Evolutionary conservation across 2,797 vertebrate species (phyloP).

Genomic region (Pseudochirops corinnae): DNA sequence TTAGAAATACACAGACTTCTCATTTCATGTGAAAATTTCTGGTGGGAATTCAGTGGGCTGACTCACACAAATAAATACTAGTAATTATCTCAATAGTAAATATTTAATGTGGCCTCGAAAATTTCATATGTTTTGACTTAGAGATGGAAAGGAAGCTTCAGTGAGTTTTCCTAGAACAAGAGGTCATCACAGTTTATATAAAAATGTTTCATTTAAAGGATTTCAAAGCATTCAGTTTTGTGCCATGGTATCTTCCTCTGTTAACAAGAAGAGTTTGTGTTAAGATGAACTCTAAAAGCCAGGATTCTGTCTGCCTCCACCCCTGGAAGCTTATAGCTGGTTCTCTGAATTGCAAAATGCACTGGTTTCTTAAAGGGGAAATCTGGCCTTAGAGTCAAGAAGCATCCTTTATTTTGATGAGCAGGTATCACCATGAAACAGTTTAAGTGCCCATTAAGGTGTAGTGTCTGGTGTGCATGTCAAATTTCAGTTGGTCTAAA

Average conservation of each 20-base stretch:
- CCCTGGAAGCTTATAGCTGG: conserved; percentile 5
- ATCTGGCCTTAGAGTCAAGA: conserved; percentile 11
- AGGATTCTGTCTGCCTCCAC: not conserved
- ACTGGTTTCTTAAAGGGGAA: conserved; percentile 33
- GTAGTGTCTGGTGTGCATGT: not conserved
- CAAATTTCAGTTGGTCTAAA: conserved; percentile 57
- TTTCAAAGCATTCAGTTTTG: not conserved
- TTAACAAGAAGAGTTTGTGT: not conserved
- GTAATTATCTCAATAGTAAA: conserved; percentile 9
- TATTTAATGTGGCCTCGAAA: not conserved
- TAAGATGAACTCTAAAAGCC: conserved; percentile 44
- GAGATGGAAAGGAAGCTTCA: conserved; percentile 22
- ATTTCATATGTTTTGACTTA: conserved; percentile 32
- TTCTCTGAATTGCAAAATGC: not conserved
- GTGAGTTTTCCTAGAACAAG: conserved; percentile 29
- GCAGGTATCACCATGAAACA: conserved; percentile 37
- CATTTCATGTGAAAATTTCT: not conserved
- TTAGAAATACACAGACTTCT: not conserved
- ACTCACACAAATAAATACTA: conserved; percentile 37
- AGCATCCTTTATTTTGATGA: conserved; percentile 48
- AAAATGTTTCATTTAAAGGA: conserved; percentile 34
- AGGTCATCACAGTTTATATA: not conserved
- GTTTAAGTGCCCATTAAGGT: conserved; percentile 30
- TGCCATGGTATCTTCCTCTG: not conserved
- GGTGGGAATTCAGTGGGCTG: not conserved